Base-by-base conservation (phyloP, 1,140 invertebrate genomes). In the Plodia interpunctella region DNA sequence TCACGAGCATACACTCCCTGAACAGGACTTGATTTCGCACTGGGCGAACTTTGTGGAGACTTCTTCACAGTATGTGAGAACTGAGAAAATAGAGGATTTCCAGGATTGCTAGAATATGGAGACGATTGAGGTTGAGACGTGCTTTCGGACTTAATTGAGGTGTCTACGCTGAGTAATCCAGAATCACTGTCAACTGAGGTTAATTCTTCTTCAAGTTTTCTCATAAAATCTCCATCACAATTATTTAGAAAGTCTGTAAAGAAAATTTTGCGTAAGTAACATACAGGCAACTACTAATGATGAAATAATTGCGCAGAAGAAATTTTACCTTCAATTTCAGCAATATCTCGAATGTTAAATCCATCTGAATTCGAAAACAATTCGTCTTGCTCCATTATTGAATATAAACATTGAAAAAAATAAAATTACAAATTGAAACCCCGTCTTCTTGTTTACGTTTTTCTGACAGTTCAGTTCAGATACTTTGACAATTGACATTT, bases 181-280 rank as follows among this genome's bases (percentile, higher is more conserved):
- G 72, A 58, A 28, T 83, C 79, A 55, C 74, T 76, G 49, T 88
- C 83, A 11, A 78, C 74, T 20, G 73, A 63, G 10, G 80, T 63
- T 6, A 88, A 53, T 53, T 88, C 86, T 57, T 87, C 80, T 71
- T 88, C 86, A 17, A 88, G 60, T 65, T 83, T 89, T 58, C 76
- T 76, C 83, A 89, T 87, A 68, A 89, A 89, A 73, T 85, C 86
- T 58, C 77, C 82, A 70, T 89, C 86, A 60, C 84, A 89, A 52
- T 75, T 76, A 60, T 74, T 87, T 6, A 89, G 76, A 57, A 89
- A 89, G 66, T 89, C 86, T 89, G 62, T 21, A 85, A 84, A 25
- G 13, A n/a, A 21, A 53, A 13, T 53, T 13, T 25, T 53, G 5
- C 3, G 5, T 20, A 9, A 53, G 13, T 25, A 53, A 4, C 20